A percentile compares a stretch with the other conserved stretches of the same genome.
These are phyloP conservation scores for Lathronympha strigana DNA, from an alignment of 2,888 invertebrate genomes.

Conservation along the genomic window DNA sequence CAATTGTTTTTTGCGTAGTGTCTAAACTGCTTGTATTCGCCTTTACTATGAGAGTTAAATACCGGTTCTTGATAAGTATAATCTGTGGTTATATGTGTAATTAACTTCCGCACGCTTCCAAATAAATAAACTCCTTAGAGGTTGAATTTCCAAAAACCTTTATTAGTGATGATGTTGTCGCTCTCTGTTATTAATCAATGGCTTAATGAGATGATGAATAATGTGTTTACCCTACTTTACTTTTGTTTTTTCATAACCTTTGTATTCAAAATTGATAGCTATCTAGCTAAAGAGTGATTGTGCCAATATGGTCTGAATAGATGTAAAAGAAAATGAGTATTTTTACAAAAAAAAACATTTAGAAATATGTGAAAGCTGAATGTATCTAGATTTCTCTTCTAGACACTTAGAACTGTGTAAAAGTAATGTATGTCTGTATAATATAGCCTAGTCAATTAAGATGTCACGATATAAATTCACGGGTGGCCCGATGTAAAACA, in stretches of 20 bases:
- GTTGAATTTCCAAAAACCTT: too few species aligned
- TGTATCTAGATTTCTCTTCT: constrained; percentile 2
- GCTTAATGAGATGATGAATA: too few species aligned
- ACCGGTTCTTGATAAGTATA: too few species aligned
- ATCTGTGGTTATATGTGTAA: too few species aligned
- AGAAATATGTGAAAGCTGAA: constrained; percentile 8
- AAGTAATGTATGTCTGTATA: neutral
- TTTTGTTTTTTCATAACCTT: neutral
- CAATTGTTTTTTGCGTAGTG: too few species aligned
- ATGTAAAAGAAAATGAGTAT: constrained; percentile 36
- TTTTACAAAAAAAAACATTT: constrained; percentile 35
- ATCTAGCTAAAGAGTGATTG: constrained; percentile 17
- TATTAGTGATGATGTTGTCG: too few species aligned
- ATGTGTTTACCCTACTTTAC: neutral
- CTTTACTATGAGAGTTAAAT: too few species aligned
- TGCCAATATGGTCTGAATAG: constrained; percentile 42
- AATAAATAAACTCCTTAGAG: too few species aligned
- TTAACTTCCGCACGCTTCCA: too few species aligned
- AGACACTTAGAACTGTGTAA: neutral
- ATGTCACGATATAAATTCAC: neutral
- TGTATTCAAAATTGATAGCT: neutral
- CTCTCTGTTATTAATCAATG: neutral
- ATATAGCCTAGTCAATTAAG: neutral
- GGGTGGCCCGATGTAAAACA: too few species aligned
- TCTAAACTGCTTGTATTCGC: too few species aligned